Percentiles rank a stretch among this genome's conserved stretches.
phyloP scores from a whole-genome alignment of 2,888 invertebrate genomes.

The Phaonia tiefii region DNA sequence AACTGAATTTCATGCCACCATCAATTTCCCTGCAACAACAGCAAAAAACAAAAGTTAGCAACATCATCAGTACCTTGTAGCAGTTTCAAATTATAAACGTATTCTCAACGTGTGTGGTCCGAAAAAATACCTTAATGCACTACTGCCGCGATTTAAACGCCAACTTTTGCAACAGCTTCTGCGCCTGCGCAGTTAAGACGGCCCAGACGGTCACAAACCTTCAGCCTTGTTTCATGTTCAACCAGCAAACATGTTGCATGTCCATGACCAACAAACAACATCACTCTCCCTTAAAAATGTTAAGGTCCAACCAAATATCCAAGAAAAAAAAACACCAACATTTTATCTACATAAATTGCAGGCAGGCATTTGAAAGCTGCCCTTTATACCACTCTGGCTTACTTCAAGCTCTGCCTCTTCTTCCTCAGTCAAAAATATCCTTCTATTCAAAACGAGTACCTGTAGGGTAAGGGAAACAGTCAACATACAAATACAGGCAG shows the following conservation, averaged over 20 bases:
- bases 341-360: slow-evolving; percentile 67
- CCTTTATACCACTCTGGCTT: slow-evolving; percentile 18
- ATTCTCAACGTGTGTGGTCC: slow-evolving; percentile 69
- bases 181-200: slow-evolving; percentile 38
- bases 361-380: slow-evolving; percentile 60
- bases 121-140: slow-evolving; percentile 68
- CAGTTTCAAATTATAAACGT: slow-evolving; percentile 66
- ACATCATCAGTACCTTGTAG: slow-evolving; percentile 52
- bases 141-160: slow-evolving; percentile 30
- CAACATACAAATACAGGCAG: too few species aligned
- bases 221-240: background rate
- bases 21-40: slow-evolving; percentile 60
- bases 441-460: background rate
- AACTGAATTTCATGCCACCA: slow-evolving; percentile 46
- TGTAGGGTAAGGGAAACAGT: background rate
- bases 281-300: background rate
- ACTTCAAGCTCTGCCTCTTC: slow-evolving; percentile 2
- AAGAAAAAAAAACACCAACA: slow-evolving; percentile 24
- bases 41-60: slow-evolving; percentile 50
- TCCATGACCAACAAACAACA: slow-evolving; percentile 21
- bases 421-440: background rate
- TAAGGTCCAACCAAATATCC: background rate
- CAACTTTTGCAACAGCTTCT: slow-evolving; percentile 35
- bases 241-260: slow-evolving; percentile 21
- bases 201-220: background rate